Base-by-base conservation (phyloP, 2,888 invertebrate genomes). In the Nomada goodeniana region DNA sequence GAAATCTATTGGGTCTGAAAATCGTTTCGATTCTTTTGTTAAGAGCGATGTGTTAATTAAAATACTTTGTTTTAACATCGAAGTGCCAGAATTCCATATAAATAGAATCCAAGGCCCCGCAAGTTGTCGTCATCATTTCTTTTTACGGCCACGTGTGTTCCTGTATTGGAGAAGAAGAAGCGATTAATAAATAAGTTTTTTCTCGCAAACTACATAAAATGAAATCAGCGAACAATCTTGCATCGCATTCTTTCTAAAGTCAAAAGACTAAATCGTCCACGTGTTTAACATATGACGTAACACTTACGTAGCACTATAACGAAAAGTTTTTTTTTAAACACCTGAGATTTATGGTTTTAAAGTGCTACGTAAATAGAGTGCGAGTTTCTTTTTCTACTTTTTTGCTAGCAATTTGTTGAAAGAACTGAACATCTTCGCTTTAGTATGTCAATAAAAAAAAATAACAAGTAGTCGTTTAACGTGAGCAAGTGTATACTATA, bases 251-350 rank as follows among this genome's bases (percentile, higher is more conserved):
- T 42, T 10, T 36, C n/a, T 15, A 18, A n/a, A 36, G 36, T 60
- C 36, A 60, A 60, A 60, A 60, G 10, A n/a, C 29, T 60, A 29
- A n/a, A n/a, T 60, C 60, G 36, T 26, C 10, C 60, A 36, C 60
- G 60, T 42, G 60, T 60, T 60, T 29, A 29, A n/a, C 18, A 29
- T 7, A 36, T 60, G 60, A 60, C n/a, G n/a, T 36, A 36, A 60
- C 60, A n/a, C 10, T 36, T 9, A 10, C 60, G 9, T 36, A 60
- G 18, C 2, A 36, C n/a, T 36, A 36, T 3, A 36, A 29, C 4
- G 2, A 3, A n/a, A 5, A 7, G 2, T 29, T 60, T n/a, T 36
- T 29, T 36, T 60, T 60, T 0, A 9, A 36, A 10, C 10, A 2
- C 36, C 18, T n/a, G 29, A 60, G 36, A 60, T 60, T 36, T 60